These are phyloP conservation scores for Ctenomys sociabilis DNA, from an alignment of 2,113 vertebrate species.

Conservation along the genomic window DNA sequence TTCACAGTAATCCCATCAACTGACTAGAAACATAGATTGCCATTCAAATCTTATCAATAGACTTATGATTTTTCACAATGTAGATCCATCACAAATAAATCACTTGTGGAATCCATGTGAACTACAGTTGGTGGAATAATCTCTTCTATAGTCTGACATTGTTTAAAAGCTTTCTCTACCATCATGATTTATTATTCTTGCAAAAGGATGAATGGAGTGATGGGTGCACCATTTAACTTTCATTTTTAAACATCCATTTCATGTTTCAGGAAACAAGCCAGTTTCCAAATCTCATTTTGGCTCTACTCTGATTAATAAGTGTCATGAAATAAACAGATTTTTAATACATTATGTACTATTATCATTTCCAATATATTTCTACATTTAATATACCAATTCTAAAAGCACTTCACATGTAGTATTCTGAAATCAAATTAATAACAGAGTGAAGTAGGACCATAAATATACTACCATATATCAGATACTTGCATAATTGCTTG, in stretches of 20 bases:
- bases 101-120: neutral
- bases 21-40: neutral
- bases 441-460: constrained; percentile 1
- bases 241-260: constrained; percentile 50
- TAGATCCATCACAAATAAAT: neutral
- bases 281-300: constrained; percentile 11
- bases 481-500: neutral
- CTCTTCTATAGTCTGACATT: neutral
- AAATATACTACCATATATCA: neutral
- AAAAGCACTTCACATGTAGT: neutral
- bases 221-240: constrained; percentile 45
- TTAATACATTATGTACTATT: neutral
- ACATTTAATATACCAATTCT: constrained; percentile 3
- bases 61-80: constrained; percentile 1
- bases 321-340: constrained; percentile 25
- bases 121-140: neutral
- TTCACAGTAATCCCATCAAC: neutral
- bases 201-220: neutral
- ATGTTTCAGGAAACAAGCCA: constrained; percentile 37
- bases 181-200: constrained; percentile 52
- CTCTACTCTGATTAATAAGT: constrained; percentile 35
- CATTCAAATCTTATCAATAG: constrained; percentile 38
- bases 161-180: neutral
- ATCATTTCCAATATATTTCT: constrained; percentile 37
- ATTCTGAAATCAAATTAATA: constrained; percentile 56